Evolutionary conservation across 2,797 vertebrate species (phyloP), one percentile per base, ranked within the genome.

Genomic region (Aratinga solstitialis): DNA sequence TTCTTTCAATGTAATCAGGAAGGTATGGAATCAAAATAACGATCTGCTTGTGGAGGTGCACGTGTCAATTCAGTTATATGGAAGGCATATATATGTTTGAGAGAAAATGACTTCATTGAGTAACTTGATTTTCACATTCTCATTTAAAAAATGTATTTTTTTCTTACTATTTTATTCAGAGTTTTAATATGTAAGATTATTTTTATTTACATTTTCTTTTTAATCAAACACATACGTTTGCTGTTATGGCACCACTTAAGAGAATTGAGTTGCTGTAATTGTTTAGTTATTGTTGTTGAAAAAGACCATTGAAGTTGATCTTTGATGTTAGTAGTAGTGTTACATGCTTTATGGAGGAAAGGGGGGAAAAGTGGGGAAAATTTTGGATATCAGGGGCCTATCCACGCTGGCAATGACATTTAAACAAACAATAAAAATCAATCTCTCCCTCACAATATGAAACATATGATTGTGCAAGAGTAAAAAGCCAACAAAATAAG

Each of bases 351-450:
- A 63, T 68, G 56, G 38, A 84, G 24, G 42, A 90, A 82, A 87
- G 53, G 29, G 77, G 32, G 40, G 2, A 2, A 77, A 92, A 90
- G 10, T 48, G 21, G 77, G 40, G 30, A 82, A 92, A 89, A 92
- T 47, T 69, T 87, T 72, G 79, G 72, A 27, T 93, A 94, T 91
- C 84, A 45, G 40, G 72, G 75, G 58, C 84, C 86, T 89, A 72
- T 94, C 51, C 84, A 87, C 66, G 61, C 61, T 72, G 75, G 58
- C 61, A 91, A 42, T 83, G 84, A 81, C 73, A 96, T 93, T 95
- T 89, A 93, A 92, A 79, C 73, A 93, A 93, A 91, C 80, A 91
- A 65, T 95, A 87, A 93, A 89, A 91, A 81, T 66, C 86, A 85
- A 61, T 85, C 65, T 58, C 58, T 90, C 78, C 84, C 75, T 92